phyloP scores from a whole-genome alignment of 2,797 vertebrate genomes.

The Crypturellus tataupa region DNA sequence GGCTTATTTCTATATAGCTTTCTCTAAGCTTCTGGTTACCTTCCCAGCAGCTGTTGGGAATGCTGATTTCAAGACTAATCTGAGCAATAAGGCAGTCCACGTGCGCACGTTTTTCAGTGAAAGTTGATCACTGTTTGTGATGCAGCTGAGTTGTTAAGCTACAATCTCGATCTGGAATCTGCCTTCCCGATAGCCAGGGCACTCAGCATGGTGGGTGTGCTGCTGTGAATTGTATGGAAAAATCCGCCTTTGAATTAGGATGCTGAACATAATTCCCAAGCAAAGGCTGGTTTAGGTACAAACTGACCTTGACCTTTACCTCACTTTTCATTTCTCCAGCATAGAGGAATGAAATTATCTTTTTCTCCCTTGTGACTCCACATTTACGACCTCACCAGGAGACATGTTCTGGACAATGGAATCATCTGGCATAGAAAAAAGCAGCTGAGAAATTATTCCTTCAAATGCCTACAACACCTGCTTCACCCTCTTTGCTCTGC shows the following conservation, averaged over 20 bases:
- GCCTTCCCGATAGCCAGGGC: neutral
- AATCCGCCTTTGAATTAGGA: neutral
- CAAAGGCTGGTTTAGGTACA: neutral
- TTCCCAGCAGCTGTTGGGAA: neutral
- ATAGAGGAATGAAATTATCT: neutral
- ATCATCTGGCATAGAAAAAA: conserved; percentile 59
- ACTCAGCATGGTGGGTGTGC: neutral
- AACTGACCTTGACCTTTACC: neutral
- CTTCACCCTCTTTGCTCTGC: conserved; percentile 48
- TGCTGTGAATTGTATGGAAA: neutral
- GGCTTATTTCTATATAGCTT: neutral
- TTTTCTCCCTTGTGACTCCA: neutral
- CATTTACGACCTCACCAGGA: conserved; percentile 28
- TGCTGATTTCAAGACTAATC: conserved; percentile 28
- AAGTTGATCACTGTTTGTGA: conserved; percentile 34
- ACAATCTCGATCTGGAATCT: neutral
- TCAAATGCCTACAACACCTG: conserved; percentile 3
- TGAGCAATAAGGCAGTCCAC: neutral
- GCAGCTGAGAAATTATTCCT: conserved; percentile 58
- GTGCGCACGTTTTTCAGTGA: neutral
- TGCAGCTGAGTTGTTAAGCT: neutral
- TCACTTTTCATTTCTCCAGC: neutral
- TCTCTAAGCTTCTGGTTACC: neutral
- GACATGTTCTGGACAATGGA: conserved; percentile 33
- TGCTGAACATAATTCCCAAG: neutral